A percentile compares a stretch with the other conserved stretches of the same genome.
phyloP scores from a whole-genome alignment of 1,140 invertebrate genomes.

The Helicorthomorpha holstii region DNA sequence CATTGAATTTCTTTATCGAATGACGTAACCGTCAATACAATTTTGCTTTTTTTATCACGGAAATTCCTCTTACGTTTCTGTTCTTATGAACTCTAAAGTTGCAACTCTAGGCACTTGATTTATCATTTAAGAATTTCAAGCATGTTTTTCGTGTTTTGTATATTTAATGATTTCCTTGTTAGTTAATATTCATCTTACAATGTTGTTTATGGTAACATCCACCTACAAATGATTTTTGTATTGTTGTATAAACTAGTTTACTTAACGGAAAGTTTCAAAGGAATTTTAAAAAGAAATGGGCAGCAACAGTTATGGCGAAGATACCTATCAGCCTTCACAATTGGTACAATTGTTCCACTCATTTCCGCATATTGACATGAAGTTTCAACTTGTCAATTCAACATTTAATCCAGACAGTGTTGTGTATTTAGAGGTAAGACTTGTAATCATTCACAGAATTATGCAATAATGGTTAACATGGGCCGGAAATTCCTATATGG shows the following conservation, averaged over 20 bases:
- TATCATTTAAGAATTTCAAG: no score
- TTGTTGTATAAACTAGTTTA: background rate
- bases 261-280: background rate
- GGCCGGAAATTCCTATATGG: background rate
- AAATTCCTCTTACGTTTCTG: no score
- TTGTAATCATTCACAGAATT: background rate
- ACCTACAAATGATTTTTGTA: background rate
- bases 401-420: conserved; percentile 75
- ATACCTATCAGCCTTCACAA: conserved; percentile 39
- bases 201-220: background rate
- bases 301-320: conserved; percentile 1
- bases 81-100: no score
- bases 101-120: no score
- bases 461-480: background rate
- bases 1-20: no score
- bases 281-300: background rate
- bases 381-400: conserved; percentile 68
- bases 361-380: conserved; percentile 46
- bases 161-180: background rate
- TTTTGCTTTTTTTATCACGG: no score
- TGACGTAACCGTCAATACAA: no score
- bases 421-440: conserved; percentile 66
- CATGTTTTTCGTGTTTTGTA: background rate
- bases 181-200: background rate
- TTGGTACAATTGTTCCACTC: conserved; percentile 67